Conservation (phyloP, 2,888 invertebrate species). For the Trypoxylon attenuatum region DNA sequence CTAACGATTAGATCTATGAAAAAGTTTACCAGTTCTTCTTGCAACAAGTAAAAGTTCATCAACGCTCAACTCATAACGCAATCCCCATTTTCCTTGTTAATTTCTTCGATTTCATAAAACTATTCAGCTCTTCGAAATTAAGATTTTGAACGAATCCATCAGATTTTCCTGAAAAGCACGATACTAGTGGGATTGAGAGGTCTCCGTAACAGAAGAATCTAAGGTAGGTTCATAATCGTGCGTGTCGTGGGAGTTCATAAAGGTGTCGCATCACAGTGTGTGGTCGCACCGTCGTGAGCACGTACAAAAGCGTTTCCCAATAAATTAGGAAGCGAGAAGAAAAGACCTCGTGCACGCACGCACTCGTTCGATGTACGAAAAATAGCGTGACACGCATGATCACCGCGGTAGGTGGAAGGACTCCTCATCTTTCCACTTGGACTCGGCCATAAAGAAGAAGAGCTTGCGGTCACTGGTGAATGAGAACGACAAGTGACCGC, state of each 20-base stretch:
- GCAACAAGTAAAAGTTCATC: no score
- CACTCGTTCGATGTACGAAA: slow-evolving; percentile 45
- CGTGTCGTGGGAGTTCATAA: slow-evolving; percentile 63
- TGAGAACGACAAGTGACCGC: slow-evolving; percentile 66
- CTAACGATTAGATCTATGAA: no score
- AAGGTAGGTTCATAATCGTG: slow-evolving; percentile 33
- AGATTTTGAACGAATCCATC: no score
- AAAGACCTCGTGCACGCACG: slow-evolving; percentile 41
- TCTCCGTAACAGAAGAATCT: no score
- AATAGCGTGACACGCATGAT: slow-evolving; percentile 59
- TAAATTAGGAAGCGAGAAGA: slow-evolving; percentile 61
- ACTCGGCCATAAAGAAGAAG: slow-evolving; percentile 41
- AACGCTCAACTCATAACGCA: no score
- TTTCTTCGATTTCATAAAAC: no score
- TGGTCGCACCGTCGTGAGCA: slow-evolving; percentile 55
- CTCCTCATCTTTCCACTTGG: slow-evolving; percentile 27
- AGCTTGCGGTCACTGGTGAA: slow-evolving; percentile 56
- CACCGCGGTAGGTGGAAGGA: slow-evolving; percentile 57
- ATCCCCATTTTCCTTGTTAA: no score
- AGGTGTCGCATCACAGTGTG: slow-evolving; percentile 61
- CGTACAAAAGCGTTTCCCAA: slow-evolving; percentile 42
- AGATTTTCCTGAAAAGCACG: no score
- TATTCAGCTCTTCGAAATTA: no score
- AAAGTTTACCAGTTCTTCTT: no score
- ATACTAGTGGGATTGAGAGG: no score